Conservation (phyloP, 2,113 vertebrate genomes). For the Periophthalmodon schlosseri region DNA sequence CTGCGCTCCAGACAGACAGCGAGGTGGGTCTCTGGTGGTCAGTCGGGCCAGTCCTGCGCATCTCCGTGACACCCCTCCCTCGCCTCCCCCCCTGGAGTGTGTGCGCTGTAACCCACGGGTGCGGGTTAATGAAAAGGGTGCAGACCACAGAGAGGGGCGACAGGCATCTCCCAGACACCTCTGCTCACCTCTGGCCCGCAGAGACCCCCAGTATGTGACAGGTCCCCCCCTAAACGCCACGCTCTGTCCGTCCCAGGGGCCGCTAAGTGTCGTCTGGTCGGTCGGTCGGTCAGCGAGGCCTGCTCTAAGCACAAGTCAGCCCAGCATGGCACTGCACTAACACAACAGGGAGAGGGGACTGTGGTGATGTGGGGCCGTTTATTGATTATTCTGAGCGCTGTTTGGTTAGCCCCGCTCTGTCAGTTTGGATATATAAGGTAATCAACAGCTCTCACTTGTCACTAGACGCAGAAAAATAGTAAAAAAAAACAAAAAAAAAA, state of each 20-base stretch:
- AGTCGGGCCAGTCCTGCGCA: constrained; percentile 41
- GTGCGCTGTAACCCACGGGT: constrained; percentile 61
- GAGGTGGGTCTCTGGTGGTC: constrained; percentile 66
- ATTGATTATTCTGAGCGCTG: background rate
- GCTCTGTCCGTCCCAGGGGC: constrained; percentile 78
- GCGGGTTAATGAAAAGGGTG: constrained; percentile 69
- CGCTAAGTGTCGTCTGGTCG: constrained; percentile 71
- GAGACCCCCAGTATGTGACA: constrained; percentile 67
- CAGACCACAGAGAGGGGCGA: constrained; percentile 59
- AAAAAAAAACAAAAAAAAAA: background rate
- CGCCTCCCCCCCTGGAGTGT: constrained; percentile 43
- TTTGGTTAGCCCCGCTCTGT: background rate
- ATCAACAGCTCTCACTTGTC: background rate
- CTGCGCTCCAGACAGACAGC: constrained; percentile 71
- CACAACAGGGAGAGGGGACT: constrained; percentile 27
- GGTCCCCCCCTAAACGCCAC: constrained; percentile 60
- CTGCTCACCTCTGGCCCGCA: constrained; percentile 65
- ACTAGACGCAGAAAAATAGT: background rate
- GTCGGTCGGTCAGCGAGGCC: constrained; percentile 48
- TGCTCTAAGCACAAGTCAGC: constrained; percentile 62
- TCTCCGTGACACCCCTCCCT: constrained; percentile 30
- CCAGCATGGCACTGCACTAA: constrained; percentile 69
- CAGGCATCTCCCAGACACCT: constrained; percentile 63
- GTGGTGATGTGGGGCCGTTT: background rate
- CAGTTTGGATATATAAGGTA: background rate